Percentiles rank a stretch among this genome's conserved stretches.
These are phyloP conservation scores for Chiridota heheva DNA, from an alignment of 35 echinoderm and acorn worm species.

Conservation along the genomic window DNA sequence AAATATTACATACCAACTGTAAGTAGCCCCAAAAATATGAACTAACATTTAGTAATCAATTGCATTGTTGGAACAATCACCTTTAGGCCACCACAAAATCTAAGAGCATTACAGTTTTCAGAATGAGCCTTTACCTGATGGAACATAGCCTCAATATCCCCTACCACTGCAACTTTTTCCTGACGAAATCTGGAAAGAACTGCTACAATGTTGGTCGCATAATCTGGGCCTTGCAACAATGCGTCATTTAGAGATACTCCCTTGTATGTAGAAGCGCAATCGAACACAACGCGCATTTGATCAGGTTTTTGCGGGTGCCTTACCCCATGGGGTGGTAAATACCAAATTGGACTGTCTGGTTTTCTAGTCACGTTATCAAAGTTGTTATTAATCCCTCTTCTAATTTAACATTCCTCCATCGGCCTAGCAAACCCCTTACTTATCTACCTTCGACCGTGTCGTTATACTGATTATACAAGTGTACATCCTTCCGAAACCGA, in stretches of 20 bases:
- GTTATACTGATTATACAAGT: conserved; percentile 18
- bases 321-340: conserved; percentile 67
- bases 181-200: conserved; percentile 48
- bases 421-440: conserved; percentile 7
- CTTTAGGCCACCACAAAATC: conserved; percentile 34
- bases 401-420: not conserved
- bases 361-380: too few species aligned
- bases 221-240: conserved; percentile 67
- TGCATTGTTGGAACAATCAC: not conserved
- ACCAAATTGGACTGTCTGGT: too few species aligned
- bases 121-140: conserved; percentile 47
- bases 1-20: too few species aligned
- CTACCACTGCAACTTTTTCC: conserved; percentile 31
- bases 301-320: conserved; percentile 57
- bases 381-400: not conserved
- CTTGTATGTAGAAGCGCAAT: conserved; percentile 50
- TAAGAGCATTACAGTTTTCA: conserved; percentile 27
- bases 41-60: conserved; percentile 3
- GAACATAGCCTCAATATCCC: conserved; percentile 55
- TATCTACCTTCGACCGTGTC: not conserved
- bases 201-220: conserved; percentile 53
- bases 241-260: conserved; percentile 58
- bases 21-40: not conserved
- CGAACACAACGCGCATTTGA: conserved; percentile 58
- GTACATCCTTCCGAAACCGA: not conserved